Evolutionary conservation across 2,797 vertebrate genomes (phyloP).

Genomic region (Ambastaia sidthimunki): DNA sequence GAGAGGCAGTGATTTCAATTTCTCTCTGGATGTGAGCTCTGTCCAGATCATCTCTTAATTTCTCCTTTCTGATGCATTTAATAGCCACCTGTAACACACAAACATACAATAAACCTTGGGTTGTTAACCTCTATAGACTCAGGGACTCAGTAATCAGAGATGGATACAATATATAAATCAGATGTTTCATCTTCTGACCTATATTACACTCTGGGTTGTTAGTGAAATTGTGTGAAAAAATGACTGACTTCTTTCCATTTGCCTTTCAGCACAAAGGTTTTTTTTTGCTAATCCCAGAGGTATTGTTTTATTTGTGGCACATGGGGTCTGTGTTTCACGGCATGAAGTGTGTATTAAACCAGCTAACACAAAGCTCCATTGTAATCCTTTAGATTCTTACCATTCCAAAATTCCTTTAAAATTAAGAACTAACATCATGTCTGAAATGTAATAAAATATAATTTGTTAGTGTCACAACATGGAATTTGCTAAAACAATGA

Average conservation of each 20-base stretch:
- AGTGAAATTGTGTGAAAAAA: neutral
- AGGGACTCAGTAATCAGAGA: too few relatives aligned
- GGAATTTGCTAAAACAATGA: too few relatives aligned
- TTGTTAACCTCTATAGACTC: constrained; percentile 48
- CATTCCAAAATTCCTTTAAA: constrained; percentile 9
- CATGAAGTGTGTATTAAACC: neutral
- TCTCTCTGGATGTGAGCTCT: constrained; percentile 83
- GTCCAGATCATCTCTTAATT: constrained; percentile 77
- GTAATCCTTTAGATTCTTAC: neutral
- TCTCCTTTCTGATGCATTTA: constrained; percentile 82
- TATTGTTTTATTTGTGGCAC: constrained; percentile 20
- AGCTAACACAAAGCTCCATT: constrained; percentile 11
- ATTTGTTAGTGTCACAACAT: too few relatives aligned
- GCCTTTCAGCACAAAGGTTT: constrained; percentile 4
- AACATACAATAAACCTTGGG: too few relatives aligned
- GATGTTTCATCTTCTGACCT: constrained; percentile 1
- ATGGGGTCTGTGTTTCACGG: neutral
- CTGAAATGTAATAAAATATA: too few relatives aligned
- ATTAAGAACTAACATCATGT: constrained; percentile 1
- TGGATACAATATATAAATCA: too few relatives aligned
- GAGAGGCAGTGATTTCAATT: constrained; percentile 82
- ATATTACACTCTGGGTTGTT: constrained; percentile 37
- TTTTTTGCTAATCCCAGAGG: constrained; percentile 8
- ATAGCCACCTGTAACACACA: constrained; percentile 77
- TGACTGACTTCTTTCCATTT: constrained; percentile 11